phyloP scores from a whole-genome alignment of 2,888 invertebrate genomes.

The Drosophila aldrichi region DNA sequence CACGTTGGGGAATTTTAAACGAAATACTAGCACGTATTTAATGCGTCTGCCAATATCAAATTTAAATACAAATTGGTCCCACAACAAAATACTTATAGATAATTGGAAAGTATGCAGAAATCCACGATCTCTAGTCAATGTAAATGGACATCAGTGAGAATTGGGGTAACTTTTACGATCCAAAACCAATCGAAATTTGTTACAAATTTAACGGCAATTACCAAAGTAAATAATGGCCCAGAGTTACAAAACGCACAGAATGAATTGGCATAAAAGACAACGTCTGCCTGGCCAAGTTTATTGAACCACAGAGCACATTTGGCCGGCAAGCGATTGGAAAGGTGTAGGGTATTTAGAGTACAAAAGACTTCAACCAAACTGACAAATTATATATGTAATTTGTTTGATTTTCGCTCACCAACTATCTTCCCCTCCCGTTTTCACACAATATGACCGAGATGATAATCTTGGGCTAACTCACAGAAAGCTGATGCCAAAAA shows the following conservation, averaged over 20 bases:
- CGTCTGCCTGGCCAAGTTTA: conserved; percentile 9
- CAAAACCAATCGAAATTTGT: conserved; percentile 26
- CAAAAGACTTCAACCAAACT: conserved; percentile 13
- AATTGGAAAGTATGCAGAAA: neutral
- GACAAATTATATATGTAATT: conserved; percentile 27
- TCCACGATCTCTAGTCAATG: neutral
- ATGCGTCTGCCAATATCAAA: conserved; percentile 17
- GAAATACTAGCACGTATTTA: conserved; percentile 42
- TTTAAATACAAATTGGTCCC: neutral
- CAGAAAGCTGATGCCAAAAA: conserved; percentile 30
- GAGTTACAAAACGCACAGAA: conserved; percentile 19
- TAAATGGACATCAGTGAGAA: neutral
- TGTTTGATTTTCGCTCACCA: conserved; percentile 6
- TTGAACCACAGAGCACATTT: conserved; percentile 21
- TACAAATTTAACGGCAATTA: conserved; percentile 70
- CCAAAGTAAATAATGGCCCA: conserved; percentile 44
- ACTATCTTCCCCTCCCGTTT: neutral
- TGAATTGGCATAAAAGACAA: conserved; percentile 47
- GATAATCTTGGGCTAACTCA: conserved; percentile 29
- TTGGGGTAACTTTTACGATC: neutral
- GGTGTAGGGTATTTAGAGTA: conserved; percentile 16
- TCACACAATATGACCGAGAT: conserved; percentile 4
- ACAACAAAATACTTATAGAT: conserved; percentile 6
- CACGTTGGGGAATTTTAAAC: conserved; percentile 23
- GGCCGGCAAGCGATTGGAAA: neutral